Evolutionary conservation across 1,140 invertebrate genomes (phyloP), one percentile per base, ranked within the genome.

Genomic region (Heliconius hermathena): DNA sequence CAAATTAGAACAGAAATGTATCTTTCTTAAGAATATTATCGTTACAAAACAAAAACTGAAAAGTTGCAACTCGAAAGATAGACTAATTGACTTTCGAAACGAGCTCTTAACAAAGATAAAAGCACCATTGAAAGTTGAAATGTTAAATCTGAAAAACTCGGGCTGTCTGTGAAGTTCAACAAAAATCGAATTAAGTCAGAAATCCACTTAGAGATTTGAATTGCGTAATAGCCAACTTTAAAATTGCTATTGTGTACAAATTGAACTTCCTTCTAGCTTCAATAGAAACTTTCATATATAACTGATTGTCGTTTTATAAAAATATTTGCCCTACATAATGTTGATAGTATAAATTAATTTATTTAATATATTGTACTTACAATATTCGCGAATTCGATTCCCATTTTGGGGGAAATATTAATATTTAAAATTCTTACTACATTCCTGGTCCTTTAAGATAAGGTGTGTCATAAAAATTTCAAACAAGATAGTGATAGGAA

Each of bases 121-220:
- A 80, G 70, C 60, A 77, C 76, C 72, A 76, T 75, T 73, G 60
- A 77, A 78, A 78, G 76, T 73, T 83, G 86, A 89, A 89, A 85
- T 82, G 83, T 82, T 81, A 57, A 82, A 77, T 83, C 71, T 75
- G 38, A 80, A 80, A 85, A 88, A 74, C 73, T 78, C 36, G 73
- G 73, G 73, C 72, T 66, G 77, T 78, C 88, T 88, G 82, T 80
- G 74, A 87, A 89, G 84, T 89, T 89, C 73, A 81, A 87, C 82
- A 88, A 87, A 91, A 90, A 90, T 88, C 79, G 84, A 88, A 89
- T 89, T 88, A 91, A 90, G 71, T 75, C 66, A 49, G 74, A 76
- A 79, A 78, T 74, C 77, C 77, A 78, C 72, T 78, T 78, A 74
- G 22, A 46, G 72, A 80, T 76, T 72, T 76, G 52, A 76, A 72